Evolutionary conservation across 2,888 invertebrate species (phyloP).

Genomic region (Epinotia bilunana): DNA sequence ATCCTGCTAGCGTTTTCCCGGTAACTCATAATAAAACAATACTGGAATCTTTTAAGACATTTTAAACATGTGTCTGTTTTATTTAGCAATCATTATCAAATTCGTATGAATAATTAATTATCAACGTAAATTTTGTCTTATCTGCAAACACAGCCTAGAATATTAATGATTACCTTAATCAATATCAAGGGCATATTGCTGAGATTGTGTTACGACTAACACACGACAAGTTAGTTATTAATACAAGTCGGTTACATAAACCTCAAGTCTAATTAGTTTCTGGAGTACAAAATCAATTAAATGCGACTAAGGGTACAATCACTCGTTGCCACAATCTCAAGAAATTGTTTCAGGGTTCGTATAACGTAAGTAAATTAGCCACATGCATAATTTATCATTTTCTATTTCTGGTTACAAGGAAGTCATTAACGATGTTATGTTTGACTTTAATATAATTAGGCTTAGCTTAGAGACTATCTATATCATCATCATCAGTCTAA

Average conservation of each 20-base stretch:
- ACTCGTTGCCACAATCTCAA: conserved; percentile 68
- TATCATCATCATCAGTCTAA: neutral
- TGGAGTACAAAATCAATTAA: conserved; percentile 80
- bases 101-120: conserved; percentile 6
- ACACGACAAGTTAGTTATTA: conserved; percentile 67
- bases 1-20: too few relatives aligned
- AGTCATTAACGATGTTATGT: neutral
- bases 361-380: conserved; percentile 62
- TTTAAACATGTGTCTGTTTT: neutral
- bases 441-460: too few relatives aligned
- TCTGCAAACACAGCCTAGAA: conserved; percentile 45
- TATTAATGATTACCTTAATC: conserved; percentile 62
- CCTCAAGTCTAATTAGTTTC: conserved; percentile 82
- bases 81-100: neutral
- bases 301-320: conserved; percentile 66
- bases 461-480: neutral
- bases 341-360: conserved; percentile 71
- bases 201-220: conserved; percentile 68
- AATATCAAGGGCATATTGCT: conserved; percentile 58
- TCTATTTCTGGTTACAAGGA: conserved; percentile 39
- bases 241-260: conserved; percentile 76
- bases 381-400: conserved; percentile 59
- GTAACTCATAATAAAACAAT: neutral
- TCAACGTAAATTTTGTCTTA: conserved; percentile 32
- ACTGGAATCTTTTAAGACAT: neutral